These are phyloP conservation scores for Pachyrhynchus sulphureomaculatus DNA, from an alignment of 1,140 invertebrate genomes.

Conservation along the genomic window DNA sequence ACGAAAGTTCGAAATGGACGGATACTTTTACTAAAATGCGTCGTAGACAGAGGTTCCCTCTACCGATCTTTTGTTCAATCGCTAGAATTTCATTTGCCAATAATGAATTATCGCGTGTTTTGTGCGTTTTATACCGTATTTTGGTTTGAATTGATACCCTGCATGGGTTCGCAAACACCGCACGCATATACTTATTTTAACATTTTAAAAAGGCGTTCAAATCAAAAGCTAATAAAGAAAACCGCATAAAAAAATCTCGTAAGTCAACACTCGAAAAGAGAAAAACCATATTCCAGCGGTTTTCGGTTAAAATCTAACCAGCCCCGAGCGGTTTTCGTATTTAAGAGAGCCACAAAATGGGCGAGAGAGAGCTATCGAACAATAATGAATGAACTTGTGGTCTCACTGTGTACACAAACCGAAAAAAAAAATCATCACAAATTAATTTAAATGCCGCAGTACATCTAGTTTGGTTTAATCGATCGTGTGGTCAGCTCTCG, in stretches of 20 bases:
- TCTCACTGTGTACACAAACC: slow-evolving; percentile 14
- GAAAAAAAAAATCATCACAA: slow-evolving; percentile 15
- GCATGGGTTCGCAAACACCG: too few relatives aligned
- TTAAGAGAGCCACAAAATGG: slow-evolving; percentile 11
- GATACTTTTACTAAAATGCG: too few relatives aligned
- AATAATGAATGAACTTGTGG: slow-evolving; percentile 22
- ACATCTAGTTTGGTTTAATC: slow-evolving; percentile 20
- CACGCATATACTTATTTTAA: too few relatives aligned
- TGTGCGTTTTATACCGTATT: too few relatives aligned
- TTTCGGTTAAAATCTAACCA: slow-evolving; percentile 1
- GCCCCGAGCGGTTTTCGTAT: slow-evolving; percentile 6
- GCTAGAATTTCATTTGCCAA: too few relatives aligned
- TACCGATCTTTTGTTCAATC: too few relatives aligned
- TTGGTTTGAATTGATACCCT: too few relatives aligned
- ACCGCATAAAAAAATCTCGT: not conserved
- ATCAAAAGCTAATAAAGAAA: too few relatives aligned
- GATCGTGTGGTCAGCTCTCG: slow-evolving; percentile 10
- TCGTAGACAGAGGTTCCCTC: too few relatives aligned
- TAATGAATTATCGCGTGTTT: too few relatives aligned
- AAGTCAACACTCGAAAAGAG: not conserved
- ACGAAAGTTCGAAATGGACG: too few relatives aligned
- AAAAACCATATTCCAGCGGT: slow-evolving; percentile 12
- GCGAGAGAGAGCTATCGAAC: not conserved
- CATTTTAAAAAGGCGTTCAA: too few relatives aligned
- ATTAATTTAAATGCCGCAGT: slow-evolving; percentile 23